Conservation (phyloP, 1,140 invertebrate species). For the Drosophila ananassae region DNA sequence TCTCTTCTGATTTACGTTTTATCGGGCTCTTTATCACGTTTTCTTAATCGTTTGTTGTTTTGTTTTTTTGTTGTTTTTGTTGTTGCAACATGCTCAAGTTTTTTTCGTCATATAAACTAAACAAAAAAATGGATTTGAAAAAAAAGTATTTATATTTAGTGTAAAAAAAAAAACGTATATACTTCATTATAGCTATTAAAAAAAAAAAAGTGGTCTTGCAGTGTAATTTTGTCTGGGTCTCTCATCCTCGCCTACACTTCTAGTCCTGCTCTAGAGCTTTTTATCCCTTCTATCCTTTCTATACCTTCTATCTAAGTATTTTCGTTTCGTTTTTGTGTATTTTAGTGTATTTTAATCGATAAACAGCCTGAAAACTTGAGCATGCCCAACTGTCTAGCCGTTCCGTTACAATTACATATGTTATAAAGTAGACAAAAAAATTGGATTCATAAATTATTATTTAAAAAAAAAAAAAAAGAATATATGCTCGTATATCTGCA, state of each 20-base stretch:
- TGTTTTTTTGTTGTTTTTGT: constrained; percentile 15
- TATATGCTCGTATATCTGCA: constrained; percentile 52
- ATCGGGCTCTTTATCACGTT: constrained; percentile 49
- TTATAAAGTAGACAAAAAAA: constrained; percentile 61
- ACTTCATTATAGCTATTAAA: constrained; percentile 50
- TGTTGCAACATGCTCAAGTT: constrained; percentile 49
- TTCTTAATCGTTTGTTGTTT: constrained; percentile 38
- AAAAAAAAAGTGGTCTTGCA: constrained; percentile 32
- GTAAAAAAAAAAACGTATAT: constrained; percentile 35
- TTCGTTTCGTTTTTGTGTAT: constrained; percentile 14
- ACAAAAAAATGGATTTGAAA: constrained; percentile 45
- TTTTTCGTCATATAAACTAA: constrained; percentile 33
- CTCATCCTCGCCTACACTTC: constrained; percentile 14
- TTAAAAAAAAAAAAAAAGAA: constrained; percentile 63
- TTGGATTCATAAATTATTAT: constrained; percentile 69
- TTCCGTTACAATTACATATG: constrained; percentile 21
- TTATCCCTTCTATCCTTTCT: not conserved
- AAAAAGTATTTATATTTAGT: constrained; percentile 39
- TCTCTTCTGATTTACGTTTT: constrained; percentile 33
- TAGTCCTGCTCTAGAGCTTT: not conserved
- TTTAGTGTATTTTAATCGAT: constrained; percentile 24
- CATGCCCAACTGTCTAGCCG: constrained; percentile 40
- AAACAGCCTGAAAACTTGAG: constrained; percentile 57
- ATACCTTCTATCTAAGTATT: constrained; percentile 22
- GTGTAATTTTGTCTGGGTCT: constrained; percentile 47